Base-by-base conservation (phyloP, 2,113 vertebrate genomes). In the Gobio gobio region DNA sequence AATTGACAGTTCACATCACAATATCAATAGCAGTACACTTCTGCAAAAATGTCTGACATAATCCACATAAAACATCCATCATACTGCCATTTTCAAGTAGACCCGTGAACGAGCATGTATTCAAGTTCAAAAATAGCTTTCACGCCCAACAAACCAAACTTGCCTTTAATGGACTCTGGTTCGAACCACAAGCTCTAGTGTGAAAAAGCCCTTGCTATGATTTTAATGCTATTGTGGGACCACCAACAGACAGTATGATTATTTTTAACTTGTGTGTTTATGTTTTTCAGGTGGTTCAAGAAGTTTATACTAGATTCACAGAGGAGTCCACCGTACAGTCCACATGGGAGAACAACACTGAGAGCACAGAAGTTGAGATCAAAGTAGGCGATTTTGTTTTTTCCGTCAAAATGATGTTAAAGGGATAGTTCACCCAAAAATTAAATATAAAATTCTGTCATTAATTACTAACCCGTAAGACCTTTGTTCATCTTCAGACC, bases 321-420 rank as follows among this genome's bases (percentile, higher is more conserved):
- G 94, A 95, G 85, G 94, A 95, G 0, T 95, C 94, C 9, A 90
- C 92, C 47, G 84, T 63, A 87, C 92, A 93, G 88, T 94, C 94
- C 1, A 85, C 88, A 18, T 92, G 90, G 87, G 92, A 90, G 74
- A 88, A 91, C 3, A 90, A 88, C 78, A 89, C 92, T 0, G 91
- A 93, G 79, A 91, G 86, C 90, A 93, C 92, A 0, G 94, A 95
- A 86, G 94, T 95, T 90, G 92, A 93, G 68, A 94, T 94, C 64
- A 95, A 94, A 93, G 94, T 95, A 78, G 66, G 90, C 47, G 33
- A 0, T 22, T 61, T 10, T 26, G 10, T 66, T 66, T 75, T 51
- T 29, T 47, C 1, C 1, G 1, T 14, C 12, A 18, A 29, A 7
- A 18, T 29, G 13, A 75, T 26, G 7, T 29, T 75, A n/a, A 73